phyloP scores from a whole-genome alignment of 2,113 vertebrate genomes.

The Odobenus rosmarus region DNA sequence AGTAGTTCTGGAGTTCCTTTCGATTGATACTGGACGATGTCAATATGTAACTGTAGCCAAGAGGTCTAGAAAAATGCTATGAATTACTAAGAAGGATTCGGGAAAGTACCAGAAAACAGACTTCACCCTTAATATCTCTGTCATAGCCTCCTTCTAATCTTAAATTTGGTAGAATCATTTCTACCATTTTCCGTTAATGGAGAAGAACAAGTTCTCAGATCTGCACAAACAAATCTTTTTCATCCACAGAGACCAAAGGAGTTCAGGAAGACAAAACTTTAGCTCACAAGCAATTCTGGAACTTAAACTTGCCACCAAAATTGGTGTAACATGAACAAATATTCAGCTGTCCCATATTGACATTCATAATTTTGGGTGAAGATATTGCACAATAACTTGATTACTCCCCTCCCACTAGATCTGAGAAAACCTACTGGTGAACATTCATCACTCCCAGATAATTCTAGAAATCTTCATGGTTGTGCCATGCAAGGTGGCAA shows the following conservation, averaged over 20 bases:
- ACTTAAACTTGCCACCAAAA: neutral
- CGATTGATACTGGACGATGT: neutral
- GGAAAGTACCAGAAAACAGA: conserved; percentile 10
- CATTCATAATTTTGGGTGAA: neutral
- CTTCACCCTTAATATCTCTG: neutral
- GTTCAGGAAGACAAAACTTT: conserved; percentile 34
- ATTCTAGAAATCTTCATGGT: conserved; percentile 22
- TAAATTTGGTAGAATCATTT: neutral
- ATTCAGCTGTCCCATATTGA: neutral
- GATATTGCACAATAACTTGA: neutral
- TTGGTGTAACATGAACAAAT: neutral
- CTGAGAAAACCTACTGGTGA: neutral
- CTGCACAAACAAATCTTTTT: neutral
- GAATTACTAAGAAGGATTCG: neutral
- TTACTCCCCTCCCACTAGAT: neutral
- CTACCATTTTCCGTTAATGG: neutral
- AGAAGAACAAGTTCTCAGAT: neutral
- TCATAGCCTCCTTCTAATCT: neutral
- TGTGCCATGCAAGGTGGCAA: neutral
- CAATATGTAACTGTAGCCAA: neutral
- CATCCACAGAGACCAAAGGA: neutral
- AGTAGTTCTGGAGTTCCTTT: neutral
- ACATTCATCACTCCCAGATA: neutral
- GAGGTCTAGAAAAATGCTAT: neutral
- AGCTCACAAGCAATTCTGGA: neutral